phyloP scores from a whole-genome alignment of 2,113 vertebrate genomes.

The Nyctibius bracteatus region DNA sequence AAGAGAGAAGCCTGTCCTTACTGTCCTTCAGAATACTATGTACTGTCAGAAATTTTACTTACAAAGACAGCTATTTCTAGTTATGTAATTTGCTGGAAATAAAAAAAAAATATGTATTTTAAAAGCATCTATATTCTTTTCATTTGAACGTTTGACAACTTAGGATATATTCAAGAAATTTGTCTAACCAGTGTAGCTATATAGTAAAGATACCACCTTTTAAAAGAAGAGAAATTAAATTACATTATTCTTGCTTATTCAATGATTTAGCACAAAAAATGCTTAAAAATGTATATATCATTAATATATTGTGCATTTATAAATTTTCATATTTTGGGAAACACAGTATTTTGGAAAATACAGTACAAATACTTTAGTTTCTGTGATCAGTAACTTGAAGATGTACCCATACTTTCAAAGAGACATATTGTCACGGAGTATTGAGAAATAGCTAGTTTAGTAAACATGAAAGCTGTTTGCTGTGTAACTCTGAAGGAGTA shows the following conservation, averaged over 20 bases:
- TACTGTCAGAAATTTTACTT: background rate
- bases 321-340: background rate
- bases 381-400: background rate
- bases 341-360: background rate
- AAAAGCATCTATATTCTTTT: background rate
- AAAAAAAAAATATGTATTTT: background rate
- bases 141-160: background rate
- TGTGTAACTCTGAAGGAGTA: background rate
- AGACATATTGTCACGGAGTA: background rate
- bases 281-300: background rate
- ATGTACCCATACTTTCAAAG: background rate
- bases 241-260: background rate
- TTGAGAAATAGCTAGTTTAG: background rate
- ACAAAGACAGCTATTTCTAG: background rate
- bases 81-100: background rate
- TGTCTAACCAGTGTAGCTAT: background rate
- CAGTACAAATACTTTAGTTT: background rate
- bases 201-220: background rate
- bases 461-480: background rate
- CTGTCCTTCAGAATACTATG: background rate
- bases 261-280: background rate
- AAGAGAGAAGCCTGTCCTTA: background rate
- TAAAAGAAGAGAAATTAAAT: background rate
- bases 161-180: background rate
- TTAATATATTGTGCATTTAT: background rate